Evolutionary conservation across 2,797 vertebrate species (phyloP).

Genomic region (Sebastolobus alascanus): DNA sequence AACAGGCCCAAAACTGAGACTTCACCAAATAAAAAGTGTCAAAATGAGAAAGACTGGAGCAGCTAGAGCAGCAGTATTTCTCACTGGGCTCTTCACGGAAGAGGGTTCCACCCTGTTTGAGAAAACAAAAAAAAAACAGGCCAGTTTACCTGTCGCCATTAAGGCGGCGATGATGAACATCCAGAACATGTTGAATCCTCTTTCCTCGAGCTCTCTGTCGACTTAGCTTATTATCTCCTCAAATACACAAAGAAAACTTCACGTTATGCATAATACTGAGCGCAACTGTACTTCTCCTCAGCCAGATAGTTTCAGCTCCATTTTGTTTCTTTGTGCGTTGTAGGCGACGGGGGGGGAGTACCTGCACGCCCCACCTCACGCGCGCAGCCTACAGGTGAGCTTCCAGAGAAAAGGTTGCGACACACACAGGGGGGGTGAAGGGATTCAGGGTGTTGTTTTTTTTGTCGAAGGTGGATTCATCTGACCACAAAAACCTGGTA

Average conservation of each 20-base stretch:
- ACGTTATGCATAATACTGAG: neutral
- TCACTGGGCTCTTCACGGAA: slow-evolving; percentile 36
- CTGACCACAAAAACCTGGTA: rapidly evolving
- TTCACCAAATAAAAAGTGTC: rapidly evolving
- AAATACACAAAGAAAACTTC: neutral
- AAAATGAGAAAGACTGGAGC: neutral
- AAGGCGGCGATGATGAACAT: slow-evolving; percentile 68
- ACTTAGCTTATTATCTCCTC: neutral
- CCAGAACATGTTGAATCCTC: slow-evolving; percentile 72
- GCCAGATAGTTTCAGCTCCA: slow-evolving; percentile 74
- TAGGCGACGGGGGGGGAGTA: neutral
- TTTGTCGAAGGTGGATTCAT: rapidly evolving
- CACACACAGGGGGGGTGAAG: neutral
- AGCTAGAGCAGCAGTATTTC: neutral
- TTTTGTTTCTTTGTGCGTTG: slow-evolving; percentile 65
- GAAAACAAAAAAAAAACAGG: slow-evolving; percentile 9
- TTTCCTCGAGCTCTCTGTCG: neutral
- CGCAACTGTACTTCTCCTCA: slow-evolving; percentile 42
- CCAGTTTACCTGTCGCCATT: slow-evolving; percentile 81
- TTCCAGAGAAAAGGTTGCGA: neutral
- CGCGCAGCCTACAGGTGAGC: slow-evolving; percentile 64
- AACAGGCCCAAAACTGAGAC: rapidly evolving
- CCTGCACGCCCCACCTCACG: slow-evolving; percentile 45
- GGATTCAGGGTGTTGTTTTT: neutral
- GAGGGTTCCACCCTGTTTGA: slow-evolving; percentile 67